Evolutionary conservation across 2,797 vertebrate species (phyloP).

Genomic region (Schizopygopsis malacanthus): DNA sequence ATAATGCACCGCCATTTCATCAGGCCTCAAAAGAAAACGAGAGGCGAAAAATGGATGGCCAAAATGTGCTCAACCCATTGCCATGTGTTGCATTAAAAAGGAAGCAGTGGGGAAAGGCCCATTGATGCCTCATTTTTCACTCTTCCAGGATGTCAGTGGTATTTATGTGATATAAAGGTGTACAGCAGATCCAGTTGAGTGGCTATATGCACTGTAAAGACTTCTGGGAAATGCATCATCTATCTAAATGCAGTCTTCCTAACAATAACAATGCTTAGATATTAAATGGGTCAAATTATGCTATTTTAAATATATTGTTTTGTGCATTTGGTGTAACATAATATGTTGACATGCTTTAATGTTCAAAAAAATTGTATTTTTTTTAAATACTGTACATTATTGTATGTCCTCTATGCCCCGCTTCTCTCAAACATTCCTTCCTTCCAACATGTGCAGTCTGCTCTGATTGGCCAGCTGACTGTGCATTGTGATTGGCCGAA

Average conservation of each 20-base stretch:
- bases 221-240: background rate
- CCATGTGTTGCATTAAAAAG: conserved; percentile 61
- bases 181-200: conserved; percentile 18
- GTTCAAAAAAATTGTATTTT: no score
- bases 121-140: conserved; percentile 54
- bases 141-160: conserved; percentile 32
- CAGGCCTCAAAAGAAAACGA: conserved; percentile 54
- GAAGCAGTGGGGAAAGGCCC: conserved; percentile 32
- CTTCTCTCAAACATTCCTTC: no score
- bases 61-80: conserved; percentile 51
- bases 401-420: no score
- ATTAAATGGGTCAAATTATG: no score
- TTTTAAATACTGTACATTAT: no score
- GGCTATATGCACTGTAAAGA: background rate
- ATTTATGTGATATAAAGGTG: conserved; percentile 25
- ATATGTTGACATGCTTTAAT: no score
- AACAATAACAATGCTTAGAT: background rate
- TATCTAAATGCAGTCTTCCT: background rate
- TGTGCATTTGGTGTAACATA: no score
- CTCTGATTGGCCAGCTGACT: no score
- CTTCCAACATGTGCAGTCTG: no score
- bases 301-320: no score
- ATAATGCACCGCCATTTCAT: conserved; percentile 59
- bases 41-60: conserved; percentile 46
- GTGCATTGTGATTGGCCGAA: no score